phyloP scores from a whole-genome alignment of 2,797 vertebrate species.

The Fringilla coelebs region DNA sequence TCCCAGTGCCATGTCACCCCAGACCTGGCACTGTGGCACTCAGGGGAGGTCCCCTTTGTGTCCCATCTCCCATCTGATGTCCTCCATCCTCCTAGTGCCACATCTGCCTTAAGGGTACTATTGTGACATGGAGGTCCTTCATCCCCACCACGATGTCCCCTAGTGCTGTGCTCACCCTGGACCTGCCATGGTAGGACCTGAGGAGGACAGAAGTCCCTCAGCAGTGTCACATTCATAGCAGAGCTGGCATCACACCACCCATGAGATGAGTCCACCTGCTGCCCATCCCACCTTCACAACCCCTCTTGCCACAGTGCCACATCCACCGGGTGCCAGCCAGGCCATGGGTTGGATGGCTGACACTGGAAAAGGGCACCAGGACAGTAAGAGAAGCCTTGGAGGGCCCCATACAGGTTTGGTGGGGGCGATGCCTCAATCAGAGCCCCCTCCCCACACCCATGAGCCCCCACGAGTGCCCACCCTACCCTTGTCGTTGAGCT shows the following conservation, averaged over 20 bases:
- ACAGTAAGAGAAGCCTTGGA: not conserved
- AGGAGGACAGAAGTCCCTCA: not conserved
- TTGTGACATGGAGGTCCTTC: not conserved
- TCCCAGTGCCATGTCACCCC: not conserved
- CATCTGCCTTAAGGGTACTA: not conserved
- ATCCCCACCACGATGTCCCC: not conserved
- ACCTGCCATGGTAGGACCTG: not conserved
- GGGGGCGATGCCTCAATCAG: not conserved
- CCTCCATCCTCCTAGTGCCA: not conserved
- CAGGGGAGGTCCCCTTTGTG: not conserved
- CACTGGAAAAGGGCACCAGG: not conserved
- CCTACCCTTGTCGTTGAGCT: conserved; percentile 90
- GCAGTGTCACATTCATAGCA: not conserved
- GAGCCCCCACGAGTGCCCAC: not conserved
- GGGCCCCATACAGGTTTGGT: rapidly evolving
- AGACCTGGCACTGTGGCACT: not conserved
- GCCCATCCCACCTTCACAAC: not conserved
- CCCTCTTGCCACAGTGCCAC: not conserved
- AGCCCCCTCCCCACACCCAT: not conserved
- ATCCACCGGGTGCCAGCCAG: not conserved
- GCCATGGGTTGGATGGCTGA: not conserved
- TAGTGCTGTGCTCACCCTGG: not conserved
- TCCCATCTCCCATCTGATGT: not conserved
- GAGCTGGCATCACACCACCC: not conserved
- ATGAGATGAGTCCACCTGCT: not conserved